Conservation (phyloP, 2,797 vertebrate species). For the Amblyopsis hoosieri region DNA sequence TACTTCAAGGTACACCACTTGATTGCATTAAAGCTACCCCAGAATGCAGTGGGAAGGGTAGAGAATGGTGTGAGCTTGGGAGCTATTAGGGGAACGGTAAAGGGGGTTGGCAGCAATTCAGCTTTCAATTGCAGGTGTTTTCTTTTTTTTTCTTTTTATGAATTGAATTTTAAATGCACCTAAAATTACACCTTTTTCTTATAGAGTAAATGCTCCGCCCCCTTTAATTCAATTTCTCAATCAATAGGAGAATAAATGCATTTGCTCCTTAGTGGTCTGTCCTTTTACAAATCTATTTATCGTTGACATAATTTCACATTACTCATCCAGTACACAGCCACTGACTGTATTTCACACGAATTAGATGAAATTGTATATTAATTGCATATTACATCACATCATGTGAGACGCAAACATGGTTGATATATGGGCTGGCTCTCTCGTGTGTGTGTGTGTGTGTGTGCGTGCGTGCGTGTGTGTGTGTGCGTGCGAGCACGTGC, state of each 20-base stretch:
- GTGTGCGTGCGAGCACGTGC: neutral
- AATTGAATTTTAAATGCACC: too few species aligned
- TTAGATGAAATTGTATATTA: conserved; percentile 9
- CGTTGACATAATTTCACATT: neutral
- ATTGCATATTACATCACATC: conserved; percentile 12
- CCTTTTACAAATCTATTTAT: neutral
- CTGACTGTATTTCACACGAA: conserved; percentile 4
- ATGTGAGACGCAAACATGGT: conserved; percentile 14
- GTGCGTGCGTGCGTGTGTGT: conserved; percentile 9
- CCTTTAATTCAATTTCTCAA: neutral
- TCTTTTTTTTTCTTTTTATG: too few species aligned
- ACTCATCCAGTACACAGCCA: neutral
- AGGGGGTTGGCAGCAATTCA: too few species aligned
- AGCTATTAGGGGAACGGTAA: too few species aligned
- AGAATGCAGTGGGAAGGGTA: too few species aligned
- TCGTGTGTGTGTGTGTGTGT: conserved; percentile 13
- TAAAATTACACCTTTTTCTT: too few species aligned
- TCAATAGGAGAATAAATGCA: neutral
- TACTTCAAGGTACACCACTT: neutral
- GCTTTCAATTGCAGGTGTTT: too few species aligned
- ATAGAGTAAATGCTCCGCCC: too few species aligned
- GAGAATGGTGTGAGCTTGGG: too few species aligned
- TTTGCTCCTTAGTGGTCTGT: neutral
- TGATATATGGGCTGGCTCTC: conserved; percentile 12
- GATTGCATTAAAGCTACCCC: too few species aligned